Base-by-base conservation (phyloP, 1,140 invertebrate genomes). In the Philaenus spumarius region DNA sequence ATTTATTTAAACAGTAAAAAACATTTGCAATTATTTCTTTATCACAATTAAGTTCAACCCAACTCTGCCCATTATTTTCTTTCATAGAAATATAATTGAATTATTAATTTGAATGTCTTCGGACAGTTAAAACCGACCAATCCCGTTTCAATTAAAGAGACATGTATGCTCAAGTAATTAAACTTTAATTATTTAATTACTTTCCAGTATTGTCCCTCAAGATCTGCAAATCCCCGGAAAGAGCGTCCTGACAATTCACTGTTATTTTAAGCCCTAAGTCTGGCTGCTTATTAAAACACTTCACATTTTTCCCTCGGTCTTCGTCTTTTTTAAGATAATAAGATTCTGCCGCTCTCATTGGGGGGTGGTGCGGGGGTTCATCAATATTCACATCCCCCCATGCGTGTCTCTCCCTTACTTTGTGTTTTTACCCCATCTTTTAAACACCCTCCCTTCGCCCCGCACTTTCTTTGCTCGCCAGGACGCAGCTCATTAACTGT, bases 371-470 rank as follows among this genome's bases (percentile, higher is more conserved):
- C 23, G 47, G 30, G 47, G 20, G 42, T 57, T 61, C 60, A 61
- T 61, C 60, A 61, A 61, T 61, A 61, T 61, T 61, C 60, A 61
- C 60, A 56, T 61, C 55, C 60, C 46, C 60, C 55, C 60, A 61
- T 61, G 60, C 55, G 55, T 61, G 60, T 61, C 60, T 47, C 54
- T 55, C 60, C 60, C 55, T 55, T 61, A 57, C 55, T 61, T 56
- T 61, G 60, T 61, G 60, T 61, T 61, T 61, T 61, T 61, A 57
- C 54, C 60, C 60, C 60, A 57, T 61, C 60, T 61, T 61, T 61
- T 61, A 53, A 57, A 56, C 48, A 55, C 54, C 60, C 55, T 54
- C 55, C 22, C 50, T 42, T n/a, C 34, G n/a, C 56, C 47, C 45
- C 54, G n/a, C 55, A 24, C 45, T 56, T 57, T 61, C 54, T 52